A percentile compares a stretch with the other conserved stretches of the same genome.
These are phyloP conservation scores for Lophochroa leadbeateri DNA, from an alignment of 2,113 vertebrate genomes.

Conservation along the genomic window DNA sequence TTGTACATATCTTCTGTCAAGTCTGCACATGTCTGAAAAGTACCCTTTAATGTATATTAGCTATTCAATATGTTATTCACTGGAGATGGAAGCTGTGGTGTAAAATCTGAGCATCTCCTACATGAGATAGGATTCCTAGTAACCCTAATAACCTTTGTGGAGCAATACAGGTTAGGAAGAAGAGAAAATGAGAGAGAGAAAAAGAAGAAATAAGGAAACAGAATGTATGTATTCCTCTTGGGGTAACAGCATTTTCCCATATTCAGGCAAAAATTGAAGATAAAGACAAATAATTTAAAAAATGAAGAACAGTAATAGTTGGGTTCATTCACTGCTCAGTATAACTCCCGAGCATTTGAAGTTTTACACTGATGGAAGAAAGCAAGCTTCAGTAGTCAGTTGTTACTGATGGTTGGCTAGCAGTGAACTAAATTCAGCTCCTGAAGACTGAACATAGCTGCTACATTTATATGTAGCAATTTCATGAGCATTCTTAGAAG, in stretches of 20 bases:
- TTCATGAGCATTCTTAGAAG: background rate
- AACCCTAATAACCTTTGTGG: background rate
- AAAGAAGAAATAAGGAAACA: background rate
- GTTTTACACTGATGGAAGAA: background rate
- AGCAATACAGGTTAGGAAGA: background rate
- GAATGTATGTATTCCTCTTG: background rate
- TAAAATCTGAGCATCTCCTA: background rate
- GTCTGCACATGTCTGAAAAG: background rate
- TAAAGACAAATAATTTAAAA: background rate
- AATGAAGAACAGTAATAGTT: background rate
- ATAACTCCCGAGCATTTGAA: background rate
- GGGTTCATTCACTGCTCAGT: background rate
- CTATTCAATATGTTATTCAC: background rate
- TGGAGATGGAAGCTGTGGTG: background rate
- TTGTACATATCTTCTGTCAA: background rate
- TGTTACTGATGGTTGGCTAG: background rate
- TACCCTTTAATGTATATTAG: background rate
- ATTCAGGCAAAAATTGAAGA: background rate
- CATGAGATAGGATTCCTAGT: background rate
- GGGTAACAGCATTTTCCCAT: background rate
- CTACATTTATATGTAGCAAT: background rate
- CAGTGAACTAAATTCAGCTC: background rate
- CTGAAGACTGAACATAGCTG: background rate
- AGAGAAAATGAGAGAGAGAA: background rate
- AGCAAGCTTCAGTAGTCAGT: background rate